These are phyloP conservation scores for Rhamphomyia laevipes DNA, from an alignment of 2,888 invertebrate species.

Conservation along the genomic window DNA sequence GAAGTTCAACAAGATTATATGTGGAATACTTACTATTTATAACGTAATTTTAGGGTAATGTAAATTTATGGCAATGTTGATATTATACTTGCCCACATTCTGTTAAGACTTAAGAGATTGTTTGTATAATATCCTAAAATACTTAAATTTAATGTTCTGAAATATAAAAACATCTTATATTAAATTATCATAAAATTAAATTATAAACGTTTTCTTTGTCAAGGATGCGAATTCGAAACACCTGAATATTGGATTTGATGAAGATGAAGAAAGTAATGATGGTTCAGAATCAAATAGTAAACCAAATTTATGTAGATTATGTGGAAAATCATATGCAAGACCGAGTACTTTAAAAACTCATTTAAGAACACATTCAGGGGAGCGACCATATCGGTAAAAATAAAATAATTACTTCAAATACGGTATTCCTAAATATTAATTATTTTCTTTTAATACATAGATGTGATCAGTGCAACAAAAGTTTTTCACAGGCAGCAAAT, in stretches of 20 bases:
- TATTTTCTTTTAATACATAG: conserved; percentile 14
- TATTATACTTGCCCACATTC: too few species aligned
- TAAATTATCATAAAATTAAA: too few species aligned
- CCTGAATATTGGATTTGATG: conserved; percentile 42
- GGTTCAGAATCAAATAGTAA: conserved; percentile 44
- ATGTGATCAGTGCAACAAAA: conserved; percentile 90
- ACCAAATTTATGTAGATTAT: conserved; percentile 85
- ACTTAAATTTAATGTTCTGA: too few species aligned
- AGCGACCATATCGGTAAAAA: conserved; percentile 46
- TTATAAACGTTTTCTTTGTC: not conserved
- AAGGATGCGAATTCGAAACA: conserved; percentile 16
- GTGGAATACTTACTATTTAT: too few species aligned
- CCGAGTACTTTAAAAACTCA: conserved; percentile 97
- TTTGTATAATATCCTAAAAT: too few species aligned
- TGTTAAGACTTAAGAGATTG: too few species aligned
- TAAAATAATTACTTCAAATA: not conserved
- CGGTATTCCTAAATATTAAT: too few species aligned
- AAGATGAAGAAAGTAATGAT: conserved; percentile 54
- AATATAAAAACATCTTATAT: too few species aligned
- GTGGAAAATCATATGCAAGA: conserved; percentile 92
- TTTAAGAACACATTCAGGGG: conserved; percentile 90
- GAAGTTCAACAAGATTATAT: too few species aligned
- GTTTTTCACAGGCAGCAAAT: conserved; percentile 97
- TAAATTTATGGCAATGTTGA: too few species aligned
- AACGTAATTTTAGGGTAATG: too few species aligned